phyloP scores from a whole-genome alignment of 2,888 invertebrate genomes.

The Heliconius hortense region DNA sequence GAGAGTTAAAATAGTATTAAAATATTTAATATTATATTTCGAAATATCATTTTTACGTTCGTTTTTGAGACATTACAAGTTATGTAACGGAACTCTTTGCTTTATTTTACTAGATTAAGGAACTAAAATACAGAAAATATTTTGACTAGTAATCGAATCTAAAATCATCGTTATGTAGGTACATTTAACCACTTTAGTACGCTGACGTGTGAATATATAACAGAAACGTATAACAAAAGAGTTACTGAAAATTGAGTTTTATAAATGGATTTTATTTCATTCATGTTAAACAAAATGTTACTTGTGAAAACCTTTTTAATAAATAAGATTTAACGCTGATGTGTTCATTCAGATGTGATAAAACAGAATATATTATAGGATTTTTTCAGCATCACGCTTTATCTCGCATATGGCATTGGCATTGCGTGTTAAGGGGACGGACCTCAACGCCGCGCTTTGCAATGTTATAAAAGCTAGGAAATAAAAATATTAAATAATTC shows the following conservation, averaged over 20 bases:
- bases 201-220: neutral
- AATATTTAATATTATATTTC: no score
- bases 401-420: no score
- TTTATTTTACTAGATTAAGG: neutral
- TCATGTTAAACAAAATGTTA: constrained; percentile 13
- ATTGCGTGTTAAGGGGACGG: no score
- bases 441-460: no score
- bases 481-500: no score
- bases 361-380: neutral
- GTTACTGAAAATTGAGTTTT: neutral
- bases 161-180: neutral
- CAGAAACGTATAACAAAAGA: neutral
- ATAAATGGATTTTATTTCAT: neutral
- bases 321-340: constrained; percentile 9
- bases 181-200: neutral
- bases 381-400: no score
- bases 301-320: constrained; percentile 7
- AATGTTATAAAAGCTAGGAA: no score
- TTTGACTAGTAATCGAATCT: neutral
- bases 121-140: neutral
- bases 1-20: no score
- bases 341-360: neutral
- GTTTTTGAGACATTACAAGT: neutral
- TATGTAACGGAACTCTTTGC: no score
- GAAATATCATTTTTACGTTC: neutral